Evolutionary conservation across 2,797 vertebrate genomes (phyloP).

Genomic region (Premnoplex brunnescens): DNA sequence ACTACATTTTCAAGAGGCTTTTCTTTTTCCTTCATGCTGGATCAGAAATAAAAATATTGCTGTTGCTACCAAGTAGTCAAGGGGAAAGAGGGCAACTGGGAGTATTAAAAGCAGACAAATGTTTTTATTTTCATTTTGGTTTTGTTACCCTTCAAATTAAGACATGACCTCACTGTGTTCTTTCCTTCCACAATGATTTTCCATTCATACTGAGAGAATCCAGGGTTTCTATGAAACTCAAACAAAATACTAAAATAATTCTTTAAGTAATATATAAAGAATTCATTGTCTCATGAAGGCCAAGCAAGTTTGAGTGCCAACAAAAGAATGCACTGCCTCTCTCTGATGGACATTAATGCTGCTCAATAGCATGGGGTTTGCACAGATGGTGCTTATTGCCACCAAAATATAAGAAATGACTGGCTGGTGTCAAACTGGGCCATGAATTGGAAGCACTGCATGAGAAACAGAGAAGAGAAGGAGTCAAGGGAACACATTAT

Average conservation of each 20-base stretch:
- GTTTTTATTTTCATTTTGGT: conserved; percentile 40
- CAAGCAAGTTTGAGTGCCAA: background rate
- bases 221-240: conserved; percentile 10
- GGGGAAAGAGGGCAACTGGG: conserved; percentile 19
- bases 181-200: conserved; percentile 29
- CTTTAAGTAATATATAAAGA: conserved; percentile 21
- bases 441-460: background rate
- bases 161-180: background rate
- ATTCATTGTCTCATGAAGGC: background rate
- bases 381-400: background rate
- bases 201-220: background rate
- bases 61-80: conserved; percentile 22
- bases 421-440: background rate
- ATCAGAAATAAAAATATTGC: background rate
- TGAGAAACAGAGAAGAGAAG: background rate
- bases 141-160: conserved; percentile 21
- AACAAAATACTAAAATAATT: conserved; percentile 22
- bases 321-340: background rate
- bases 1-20: conserved; percentile 6
- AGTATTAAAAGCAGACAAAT: conserved; percentile 18
- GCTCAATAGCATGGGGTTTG: background rate
- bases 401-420: conserved; percentile 5
- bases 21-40: background rate
- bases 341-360: background rate
- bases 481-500: background rate